Base-by-base conservation (phyloP, 2,797 vertebrate species). In the Scolopax bukidnonensis region DNA sequence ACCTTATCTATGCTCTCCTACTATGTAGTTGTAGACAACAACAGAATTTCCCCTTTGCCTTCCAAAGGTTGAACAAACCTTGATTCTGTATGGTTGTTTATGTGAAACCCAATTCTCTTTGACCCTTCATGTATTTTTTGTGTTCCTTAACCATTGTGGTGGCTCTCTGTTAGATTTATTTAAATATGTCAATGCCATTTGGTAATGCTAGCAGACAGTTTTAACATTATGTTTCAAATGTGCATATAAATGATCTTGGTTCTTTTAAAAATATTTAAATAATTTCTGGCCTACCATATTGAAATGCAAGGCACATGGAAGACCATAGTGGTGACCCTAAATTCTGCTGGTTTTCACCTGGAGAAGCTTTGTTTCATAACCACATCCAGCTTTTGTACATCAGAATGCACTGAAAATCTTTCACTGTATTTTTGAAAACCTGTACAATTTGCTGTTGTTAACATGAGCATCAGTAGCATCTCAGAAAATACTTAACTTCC, bases 211-310 rank as follows among this genome's bases (percentile, higher is more conserved):
- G 14, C 10, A 59, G 20, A 59, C 30, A 61, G 60, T 75, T 84
- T 70, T 60, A 54, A 78, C 13, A 14, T 48, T 43, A 23, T 7
- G 4, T 54, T 90, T 91, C 27, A 80, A 61, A 83, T 33, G 15
- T 83, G 24, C 9, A 30, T 45, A 59, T 23, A 78, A 77, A 77
- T 61, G 3, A 30, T 64, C 7, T 68, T 60, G 23, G 1, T 57
- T 76, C 9, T 84, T 89, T 78, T 56, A 71, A 65, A 14, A 86
- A 36, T 51, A 74, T 77, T 87, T 75, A 78, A 74, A 53, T 81
- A 45, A 27, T 80, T 82, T 91, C 33, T 92, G n/a, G 18, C 63
- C 24, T 51, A 41, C 5, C 5, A 68, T 53, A 28, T 5, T 73
- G 25, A 84, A 84, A 36, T 57, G 17, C 7, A 83, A 57, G 76